Evolutionary conservation across 1,140 invertebrate genomes (phyloP).

Genomic region (Wiebesia pumilae): DNA sequence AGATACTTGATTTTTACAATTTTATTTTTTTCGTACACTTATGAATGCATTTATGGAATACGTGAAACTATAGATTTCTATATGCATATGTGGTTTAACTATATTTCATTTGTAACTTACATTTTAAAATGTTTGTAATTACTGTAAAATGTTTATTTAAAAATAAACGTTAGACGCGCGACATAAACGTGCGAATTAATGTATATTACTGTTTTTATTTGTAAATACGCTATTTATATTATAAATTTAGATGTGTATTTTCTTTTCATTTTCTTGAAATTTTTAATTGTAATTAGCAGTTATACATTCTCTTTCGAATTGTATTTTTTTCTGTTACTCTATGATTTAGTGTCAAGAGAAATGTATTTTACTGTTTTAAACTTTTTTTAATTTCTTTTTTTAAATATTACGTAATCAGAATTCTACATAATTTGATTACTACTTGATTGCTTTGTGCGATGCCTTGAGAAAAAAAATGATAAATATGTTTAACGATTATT

Average conservation of each 20-base stretch:
- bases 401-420: too few relatives aligned
- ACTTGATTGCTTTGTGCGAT: too few relatives aligned
- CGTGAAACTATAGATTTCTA: not conserved
- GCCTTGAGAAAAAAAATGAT: not conserved
- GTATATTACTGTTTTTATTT: not conserved
- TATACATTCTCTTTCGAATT: not conserved
- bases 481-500: not conserved
- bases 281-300: not conserved
- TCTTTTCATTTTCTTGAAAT: not conserved
- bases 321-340: not conserved
- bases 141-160: conserved; percentile 52
- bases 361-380: too few relatives aligned
- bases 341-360: not conserved
- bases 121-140: conserved; percentile 54
- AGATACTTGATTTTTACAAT: not conserved
- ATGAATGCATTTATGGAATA: not conserved
- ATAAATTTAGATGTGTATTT: too few relatives aligned
- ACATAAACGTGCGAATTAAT: not conserved
- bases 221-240: too few relatives aligned
- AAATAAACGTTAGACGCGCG: conserved; percentile 56
- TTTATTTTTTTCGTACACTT: not conserved
- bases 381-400: too few relatives aligned
- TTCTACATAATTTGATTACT: too few relatives aligned
- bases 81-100: conserved; percentile 12
- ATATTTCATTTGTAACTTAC: conserved; percentile 43